A percentile compares a stretch with the other conserved stretches of the same genome.
phyloP scores from a whole-genome alignment of 2,797 vertebrate genomes.

The Meriones psammophilus region DNA sequence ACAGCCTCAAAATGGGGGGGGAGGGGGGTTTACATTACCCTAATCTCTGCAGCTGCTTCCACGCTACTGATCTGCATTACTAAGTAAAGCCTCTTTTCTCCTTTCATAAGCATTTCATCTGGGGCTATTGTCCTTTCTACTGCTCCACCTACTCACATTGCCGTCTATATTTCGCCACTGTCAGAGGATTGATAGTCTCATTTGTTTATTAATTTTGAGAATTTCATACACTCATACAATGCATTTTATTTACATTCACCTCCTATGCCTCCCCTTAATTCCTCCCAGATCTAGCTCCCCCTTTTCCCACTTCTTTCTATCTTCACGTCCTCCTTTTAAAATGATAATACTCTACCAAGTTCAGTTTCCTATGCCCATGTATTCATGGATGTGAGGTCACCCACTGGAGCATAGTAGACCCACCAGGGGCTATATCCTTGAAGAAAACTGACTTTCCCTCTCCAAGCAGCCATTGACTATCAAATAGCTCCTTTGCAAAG shows the following conservation, averaged over 20 bases:
- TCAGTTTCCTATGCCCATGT: background rate
- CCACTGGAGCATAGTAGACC: background rate
- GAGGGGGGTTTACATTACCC: background rate
- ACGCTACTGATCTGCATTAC: background rate
- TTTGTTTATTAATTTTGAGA: background rate
- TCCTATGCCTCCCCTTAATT: background rate
- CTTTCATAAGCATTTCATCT: background rate
- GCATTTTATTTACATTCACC: background rate
- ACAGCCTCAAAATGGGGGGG: background rate
- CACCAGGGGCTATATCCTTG: background rate
- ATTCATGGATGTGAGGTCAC: background rate
- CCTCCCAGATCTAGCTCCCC: background rate
- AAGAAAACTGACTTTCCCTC: background rate
- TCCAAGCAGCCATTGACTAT: background rate
- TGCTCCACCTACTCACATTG: background rate
- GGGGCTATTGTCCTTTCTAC: background rate
- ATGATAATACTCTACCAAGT: background rate
- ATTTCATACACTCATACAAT: background rate
- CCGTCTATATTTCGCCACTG: constrained; percentile 8
- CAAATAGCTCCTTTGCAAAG: background rate
- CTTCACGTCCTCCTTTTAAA: background rate
- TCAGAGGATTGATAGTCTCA: constrained; percentile 20
- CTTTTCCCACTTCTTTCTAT: background rate
- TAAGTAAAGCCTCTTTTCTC: constrained; percentile 1
- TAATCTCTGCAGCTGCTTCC: background rate